Percentiles rank a stretch among this genome's conserved stretches.
Conservation (phyloP, 2,888 invertebrate genomes). For the Phrixothrix hirtus region DNA sequence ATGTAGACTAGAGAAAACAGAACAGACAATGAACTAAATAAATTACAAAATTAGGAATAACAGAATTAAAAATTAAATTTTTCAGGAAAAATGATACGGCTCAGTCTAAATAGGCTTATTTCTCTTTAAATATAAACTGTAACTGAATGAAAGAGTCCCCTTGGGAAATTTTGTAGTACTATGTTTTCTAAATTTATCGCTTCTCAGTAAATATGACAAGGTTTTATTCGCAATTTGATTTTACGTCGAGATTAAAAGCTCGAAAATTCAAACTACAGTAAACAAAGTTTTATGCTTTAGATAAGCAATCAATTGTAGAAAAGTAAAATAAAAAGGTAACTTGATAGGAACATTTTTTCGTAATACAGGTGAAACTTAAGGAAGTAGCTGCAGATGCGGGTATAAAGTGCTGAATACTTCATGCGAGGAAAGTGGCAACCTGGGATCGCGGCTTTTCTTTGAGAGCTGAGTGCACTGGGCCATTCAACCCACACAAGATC, state of each 20-base stretch:
- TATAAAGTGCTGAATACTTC: conserved; percentile 36
- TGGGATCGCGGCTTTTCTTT: conserved; percentile 37
- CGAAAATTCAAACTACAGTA: no score
- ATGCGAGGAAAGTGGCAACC: conserved; percentile 36
- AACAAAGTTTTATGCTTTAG: no score
- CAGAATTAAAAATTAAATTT: conserved; percentile 17
- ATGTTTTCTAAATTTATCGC: background rate
- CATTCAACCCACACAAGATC: conserved; percentile 26
- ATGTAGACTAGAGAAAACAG: conserved; percentile 12
- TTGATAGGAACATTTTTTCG: no score
- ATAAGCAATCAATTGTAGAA: no score
- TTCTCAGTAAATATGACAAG: background rate
- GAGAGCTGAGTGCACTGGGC: conserved; percentile 38
- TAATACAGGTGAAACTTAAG: conserved; percentile 21
- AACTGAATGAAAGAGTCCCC: conserved; percentile 10
- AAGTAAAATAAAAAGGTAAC: no score
- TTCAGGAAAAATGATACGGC: conserved; percentile 5
- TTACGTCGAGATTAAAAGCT: no score
- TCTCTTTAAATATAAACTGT: conserved; percentile 5
- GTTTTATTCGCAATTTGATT: no score
- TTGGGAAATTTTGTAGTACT: conserved; percentile 1
- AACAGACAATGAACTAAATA: conserved; percentile 10
- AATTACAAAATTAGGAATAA: conserved; percentile 13
- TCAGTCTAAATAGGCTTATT: conserved; percentile 4
- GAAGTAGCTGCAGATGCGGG: conserved; percentile 13